These are phyloP conservation scores for Bryconaethiops microstoma DNA, from an alignment of 2,797 vertebrate species.

Conservation along the genomic window DNA sequence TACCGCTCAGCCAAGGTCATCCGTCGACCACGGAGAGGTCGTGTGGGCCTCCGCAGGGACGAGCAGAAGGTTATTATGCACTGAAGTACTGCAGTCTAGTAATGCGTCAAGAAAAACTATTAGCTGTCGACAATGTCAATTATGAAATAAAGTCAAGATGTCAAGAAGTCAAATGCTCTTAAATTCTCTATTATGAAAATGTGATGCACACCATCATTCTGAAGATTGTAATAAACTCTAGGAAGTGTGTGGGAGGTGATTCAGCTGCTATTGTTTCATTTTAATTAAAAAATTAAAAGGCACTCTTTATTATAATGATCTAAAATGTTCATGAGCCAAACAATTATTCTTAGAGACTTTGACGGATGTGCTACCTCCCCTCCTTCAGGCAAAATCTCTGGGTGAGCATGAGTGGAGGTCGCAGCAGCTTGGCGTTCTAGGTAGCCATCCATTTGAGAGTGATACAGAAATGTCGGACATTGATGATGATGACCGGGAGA, in stretches of 20 bases:
- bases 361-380: too few species aligned
- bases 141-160: neutral
- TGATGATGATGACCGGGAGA: slow-evolving; percentile 85
- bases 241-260: neutral
- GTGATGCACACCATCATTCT: neutral
- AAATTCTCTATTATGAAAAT: neutral
- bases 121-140: too few species aligned
- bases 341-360: neutral
- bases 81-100: neutral
- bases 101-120: neutral
- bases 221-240: neutral
- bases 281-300: too few species aligned
- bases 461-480: slow-evolving; percentile 90
- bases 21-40: slow-evolving; percentile 88
- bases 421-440: slow-evolving; percentile 89
- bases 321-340: neutral
- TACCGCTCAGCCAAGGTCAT: slow-evolving; percentile 95
- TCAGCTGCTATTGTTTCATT: neutral
- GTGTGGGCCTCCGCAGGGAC: slow-evolving; percentile 84
- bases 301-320: neutral
- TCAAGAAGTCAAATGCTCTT: neutral
- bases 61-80: slow-evolving; percentile 85
- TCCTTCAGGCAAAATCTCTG: slow-evolving; percentile 90
- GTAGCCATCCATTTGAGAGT: slow-evolving; percentile 90
- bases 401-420: slow-evolving; percentile 97